These are phyloP conservation scores for Brachypalpus laphriformis DNA, from an alignment of 2,888 invertebrate species.

Conservation along the genomic window DNA sequence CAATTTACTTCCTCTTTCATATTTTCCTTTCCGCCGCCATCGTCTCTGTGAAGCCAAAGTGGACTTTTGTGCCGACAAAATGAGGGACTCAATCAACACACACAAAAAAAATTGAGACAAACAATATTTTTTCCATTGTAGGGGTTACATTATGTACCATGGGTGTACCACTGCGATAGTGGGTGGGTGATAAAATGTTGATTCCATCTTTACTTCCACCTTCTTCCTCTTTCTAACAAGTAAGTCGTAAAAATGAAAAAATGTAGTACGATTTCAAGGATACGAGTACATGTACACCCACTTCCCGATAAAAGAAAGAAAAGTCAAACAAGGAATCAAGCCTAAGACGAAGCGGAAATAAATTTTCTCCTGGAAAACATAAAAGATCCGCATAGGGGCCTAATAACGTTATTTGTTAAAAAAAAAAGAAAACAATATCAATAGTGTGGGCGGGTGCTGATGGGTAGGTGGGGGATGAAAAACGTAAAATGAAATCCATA, in stretches of 20 bases:
- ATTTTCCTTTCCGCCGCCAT: slow-evolving; percentile 5
- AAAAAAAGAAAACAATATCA: slow-evolving; percentile 28
- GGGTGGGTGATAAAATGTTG: slow-evolving; percentile 13
- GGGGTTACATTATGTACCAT: not conserved
- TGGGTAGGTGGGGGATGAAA: not conserved
- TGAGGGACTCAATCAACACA: slow-evolving; percentile 29
- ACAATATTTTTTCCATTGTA: slow-evolving; percentile 14
- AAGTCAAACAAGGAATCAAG: slow-evolving; percentile 2
- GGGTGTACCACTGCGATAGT: not conserved
- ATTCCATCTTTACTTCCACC: slow-evolving; percentile 2
- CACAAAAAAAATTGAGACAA: slow-evolving; percentile 18
- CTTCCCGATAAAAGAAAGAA: not conserved
- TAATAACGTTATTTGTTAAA: slow-evolving; percentile 41
- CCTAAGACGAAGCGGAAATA: slow-evolving; percentile 11
- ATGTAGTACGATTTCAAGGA: not conserved
- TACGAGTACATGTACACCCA: not conserved
- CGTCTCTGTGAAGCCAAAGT: not conserved
- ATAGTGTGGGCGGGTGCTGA: not conserved
- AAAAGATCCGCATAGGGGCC: slow-evolving; percentile 17
- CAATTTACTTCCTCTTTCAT: slow-evolving; percentile 40
- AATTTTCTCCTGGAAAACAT: slow-evolving; percentile 19
- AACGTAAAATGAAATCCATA: not conserved
- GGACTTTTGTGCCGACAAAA: slow-evolving; percentile 8
- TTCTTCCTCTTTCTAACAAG: not conserved
- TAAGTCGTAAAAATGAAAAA: slow-evolving; percentile 7